These are phyloP conservation scores for Agrochola lychnidis DNA, from an alignment of 2,888 invertebrate genomes.

Conservation along the genomic window DNA sequence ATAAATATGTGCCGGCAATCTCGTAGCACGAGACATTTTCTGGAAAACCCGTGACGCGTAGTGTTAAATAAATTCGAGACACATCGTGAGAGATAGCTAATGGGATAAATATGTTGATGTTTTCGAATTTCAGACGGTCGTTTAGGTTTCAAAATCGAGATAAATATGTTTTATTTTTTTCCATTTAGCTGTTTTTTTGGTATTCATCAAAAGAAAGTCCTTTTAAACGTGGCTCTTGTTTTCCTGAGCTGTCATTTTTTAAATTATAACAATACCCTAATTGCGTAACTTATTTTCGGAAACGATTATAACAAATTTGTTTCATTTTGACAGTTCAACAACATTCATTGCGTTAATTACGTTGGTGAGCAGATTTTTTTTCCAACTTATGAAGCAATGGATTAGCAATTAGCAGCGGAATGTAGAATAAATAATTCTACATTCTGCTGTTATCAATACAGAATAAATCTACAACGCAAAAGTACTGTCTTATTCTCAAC, in stretches of 20 bases:
- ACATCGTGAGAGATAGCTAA: slow-evolving; percentile 3
- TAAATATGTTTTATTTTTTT: not conserved
- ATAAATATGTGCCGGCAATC: slow-evolving; percentile 31
- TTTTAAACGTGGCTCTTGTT: not conserved
- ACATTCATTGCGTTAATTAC: too few relatives aligned
- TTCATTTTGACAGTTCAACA: too few relatives aligned
- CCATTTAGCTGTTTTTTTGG: not conserved
- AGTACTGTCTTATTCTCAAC: not conserved
- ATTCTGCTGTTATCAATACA: too few relatives aligned
- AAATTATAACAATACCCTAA: not conserved
- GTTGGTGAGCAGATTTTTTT: too few relatives aligned
- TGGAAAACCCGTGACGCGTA: slow-evolving; percentile 40
- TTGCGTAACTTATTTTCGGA: too few relatives aligned
- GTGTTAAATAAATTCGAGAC: slow-evolving; percentile 2
- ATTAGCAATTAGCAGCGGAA: too few relatives aligned
- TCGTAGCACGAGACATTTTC: slow-evolving; percentile 25
- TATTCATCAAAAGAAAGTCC: not conserved
- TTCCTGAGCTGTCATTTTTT: not conserved
- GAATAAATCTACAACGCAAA: not conserved
- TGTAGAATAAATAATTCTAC: not conserved
- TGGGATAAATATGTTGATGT: not conserved
- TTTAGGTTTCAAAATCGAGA: not conserved
- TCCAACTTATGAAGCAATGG: too few relatives aligned
- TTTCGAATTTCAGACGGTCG: not conserved
- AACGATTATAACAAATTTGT: too few relatives aligned